Base-by-base conservation (phyloP, 1,140 invertebrate species). In the Tyrophagus putrescentiae region DNA sequence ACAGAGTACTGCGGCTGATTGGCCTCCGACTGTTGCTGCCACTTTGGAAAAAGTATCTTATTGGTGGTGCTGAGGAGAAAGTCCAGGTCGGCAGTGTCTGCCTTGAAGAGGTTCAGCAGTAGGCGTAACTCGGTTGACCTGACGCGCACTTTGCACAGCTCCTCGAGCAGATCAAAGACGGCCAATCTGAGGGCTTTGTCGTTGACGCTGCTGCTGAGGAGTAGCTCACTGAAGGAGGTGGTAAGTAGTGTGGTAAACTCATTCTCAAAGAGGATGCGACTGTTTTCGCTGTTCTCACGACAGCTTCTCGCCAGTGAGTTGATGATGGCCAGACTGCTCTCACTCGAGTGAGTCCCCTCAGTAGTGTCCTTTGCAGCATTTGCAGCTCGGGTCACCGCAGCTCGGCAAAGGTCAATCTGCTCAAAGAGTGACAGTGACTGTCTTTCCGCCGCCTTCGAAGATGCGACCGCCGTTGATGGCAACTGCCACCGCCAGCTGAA, bases 21-120 rank as follows among this genome's bases (percentile, higher is more conserved):
- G 16, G n/a, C 11, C 27, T 7, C 57, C 9, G 4, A 13, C 1
- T 42, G 6, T n/a, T n/a, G n/a, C n/a, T n/a, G n/a, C n/a, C n/a
- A n/a, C 4, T n/a, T 7, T 13, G 36, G 23, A 25, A 32, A 42
- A 4, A 62, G n/a, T 3, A 61, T 23, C 41, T 57, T 41, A 2
- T 28, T 31, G 42, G 53, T 29, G 9, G 59, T 18, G 3, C 18
- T 32, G 5, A 62, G 21, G 0, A 60, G 42, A 16, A 45, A 27
- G 16, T 62, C 61, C 23, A 45, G 52, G 7, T 60, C 61, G 13
- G 57, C 33, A 27, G 18, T 21, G 9, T 59, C 34, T 11, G 57
- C 25, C 53, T 62, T 62, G 32, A 61, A 62, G 13, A 60, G 23
- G 21, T 48, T 33, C 6, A 62, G 29, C 18, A 60, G 25, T n/a